Conservation (phyloP, 2,797 vertebrate genomes). For the Callimico goeldii region DNA sequence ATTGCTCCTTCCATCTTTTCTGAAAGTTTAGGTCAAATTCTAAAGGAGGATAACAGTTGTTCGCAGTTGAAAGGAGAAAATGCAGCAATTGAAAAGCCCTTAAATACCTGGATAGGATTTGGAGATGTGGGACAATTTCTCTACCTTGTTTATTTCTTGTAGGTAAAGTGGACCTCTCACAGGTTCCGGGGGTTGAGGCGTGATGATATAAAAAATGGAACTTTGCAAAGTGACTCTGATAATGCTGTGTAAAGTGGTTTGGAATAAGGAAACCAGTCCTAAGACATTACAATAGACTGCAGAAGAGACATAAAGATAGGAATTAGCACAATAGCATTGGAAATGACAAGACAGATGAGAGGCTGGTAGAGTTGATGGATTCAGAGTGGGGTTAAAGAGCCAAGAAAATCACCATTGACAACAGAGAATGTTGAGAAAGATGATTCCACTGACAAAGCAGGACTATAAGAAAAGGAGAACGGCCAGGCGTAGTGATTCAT, state of each 20-base stretch:
- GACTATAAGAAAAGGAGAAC: not conserved
- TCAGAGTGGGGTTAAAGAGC: not conserved
- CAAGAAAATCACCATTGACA: not conserved
- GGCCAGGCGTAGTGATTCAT: not conserved
- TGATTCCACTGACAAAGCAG: not conserved
- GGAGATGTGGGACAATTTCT: not conserved
- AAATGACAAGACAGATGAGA: not conserved
- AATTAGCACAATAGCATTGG: not conserved
- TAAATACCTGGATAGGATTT: not conserved
- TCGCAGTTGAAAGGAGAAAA: not conserved
- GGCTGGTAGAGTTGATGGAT: not conserved
- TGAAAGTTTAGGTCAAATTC: not conserved
- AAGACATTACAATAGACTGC: not conserved
- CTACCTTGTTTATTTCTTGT: not conserved
- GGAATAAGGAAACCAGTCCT: not conserved
- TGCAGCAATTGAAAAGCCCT: not conserved
- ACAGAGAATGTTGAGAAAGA: not conserved
- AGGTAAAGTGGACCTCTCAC: not conserved
- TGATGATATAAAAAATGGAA: not conserved
- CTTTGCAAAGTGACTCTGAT: not conserved
- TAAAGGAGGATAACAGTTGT: not conserved
- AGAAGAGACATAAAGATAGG: not conserved
- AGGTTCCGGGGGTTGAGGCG: not conserved
- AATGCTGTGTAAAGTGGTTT: not conserved
- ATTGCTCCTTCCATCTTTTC: not conserved